Conservation (phyloP, 2,888 invertebrate genomes). For the Habrosyne pyritoides region DNA sequence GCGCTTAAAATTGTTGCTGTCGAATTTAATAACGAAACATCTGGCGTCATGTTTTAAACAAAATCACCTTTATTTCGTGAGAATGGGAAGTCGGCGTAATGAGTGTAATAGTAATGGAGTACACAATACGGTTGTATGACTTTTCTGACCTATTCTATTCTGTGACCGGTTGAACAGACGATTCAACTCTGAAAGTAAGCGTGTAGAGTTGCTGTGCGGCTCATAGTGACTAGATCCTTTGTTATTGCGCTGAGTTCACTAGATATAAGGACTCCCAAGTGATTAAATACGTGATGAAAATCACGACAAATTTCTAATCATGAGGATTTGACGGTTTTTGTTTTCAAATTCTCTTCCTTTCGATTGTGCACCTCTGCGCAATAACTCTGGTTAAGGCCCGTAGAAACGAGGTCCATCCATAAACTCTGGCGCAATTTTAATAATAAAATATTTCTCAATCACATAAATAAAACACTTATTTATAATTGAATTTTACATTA, state of each 20-base stretch:
- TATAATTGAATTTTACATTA: slow-evolving; percentile 14
- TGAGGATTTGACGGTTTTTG: too few species aligned
- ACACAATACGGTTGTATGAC: too few species aligned
- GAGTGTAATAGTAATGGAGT: neutral
- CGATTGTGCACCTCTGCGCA: neutral
- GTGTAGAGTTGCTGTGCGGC: neutral
- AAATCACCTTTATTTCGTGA: neutral
- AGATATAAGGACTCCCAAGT: too few species aligned
- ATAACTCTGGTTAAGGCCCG: neutral
- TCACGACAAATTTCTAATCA: too few species aligned
- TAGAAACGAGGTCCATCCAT: neutral
- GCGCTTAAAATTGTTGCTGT: too few species aligned
- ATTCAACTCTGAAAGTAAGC: neutral
- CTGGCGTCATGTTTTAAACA: too few species aligned
- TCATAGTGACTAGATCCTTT: neutral
- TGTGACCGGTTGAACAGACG: neutral
- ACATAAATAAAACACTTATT: slow-evolving; percentile 9
- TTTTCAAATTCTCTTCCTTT: neutral
- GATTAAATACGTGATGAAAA: too few species aligned
- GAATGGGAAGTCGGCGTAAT: neutral
- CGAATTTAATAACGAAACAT: too few species aligned
- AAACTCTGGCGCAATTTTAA: slow-evolving; percentile 11
- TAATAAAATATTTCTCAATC: slow-evolving; percentile 16
- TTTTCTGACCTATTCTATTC: neutral
- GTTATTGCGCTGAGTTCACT: neutral